These are phyloP conservation scores for Sciurus vulgaris DNA, from an alignment of 2,797 vertebrate genomes.

Conservation along the genomic window DNA sequence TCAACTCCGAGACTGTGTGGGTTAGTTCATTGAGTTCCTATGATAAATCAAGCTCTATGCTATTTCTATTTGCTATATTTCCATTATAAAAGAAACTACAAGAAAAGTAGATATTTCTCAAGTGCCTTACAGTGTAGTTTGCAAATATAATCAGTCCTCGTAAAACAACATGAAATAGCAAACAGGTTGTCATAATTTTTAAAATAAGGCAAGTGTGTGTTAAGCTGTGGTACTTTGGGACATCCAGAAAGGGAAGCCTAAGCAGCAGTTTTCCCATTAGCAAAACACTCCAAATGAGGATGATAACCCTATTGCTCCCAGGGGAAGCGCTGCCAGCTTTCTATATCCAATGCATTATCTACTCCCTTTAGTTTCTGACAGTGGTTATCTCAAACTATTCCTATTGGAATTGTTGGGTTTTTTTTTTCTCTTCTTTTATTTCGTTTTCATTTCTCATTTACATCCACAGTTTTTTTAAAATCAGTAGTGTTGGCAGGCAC, in stretches of 20 bases:
- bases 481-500: background rate
- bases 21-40: background rate
- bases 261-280: background rate
- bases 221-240: background rate
- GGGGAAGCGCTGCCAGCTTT: background rate
- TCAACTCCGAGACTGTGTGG: constrained; percentile 27
- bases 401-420: background rate
- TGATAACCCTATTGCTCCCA: background rate
- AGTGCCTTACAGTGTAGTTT: background rate
- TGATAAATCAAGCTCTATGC: background rate
- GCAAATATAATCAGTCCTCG: constrained; percentile 23
- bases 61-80: background rate
- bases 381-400: background rate
- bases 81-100: background rate
- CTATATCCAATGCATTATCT: background rate
- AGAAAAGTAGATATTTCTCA: background rate
- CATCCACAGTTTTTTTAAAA: background rate
- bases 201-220: background rate
- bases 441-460: background rate
- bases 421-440: constrained; percentile 3
- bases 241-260: constrained; percentile 42
- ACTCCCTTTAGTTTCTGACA: constrained; percentile 33
- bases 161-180: constrained; percentile 29
- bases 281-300: background rate
- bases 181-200: background rate